phyloP scores from a whole-genome alignment of 1,140 invertebrate species.

The Drosophila prosaltans region DNA sequence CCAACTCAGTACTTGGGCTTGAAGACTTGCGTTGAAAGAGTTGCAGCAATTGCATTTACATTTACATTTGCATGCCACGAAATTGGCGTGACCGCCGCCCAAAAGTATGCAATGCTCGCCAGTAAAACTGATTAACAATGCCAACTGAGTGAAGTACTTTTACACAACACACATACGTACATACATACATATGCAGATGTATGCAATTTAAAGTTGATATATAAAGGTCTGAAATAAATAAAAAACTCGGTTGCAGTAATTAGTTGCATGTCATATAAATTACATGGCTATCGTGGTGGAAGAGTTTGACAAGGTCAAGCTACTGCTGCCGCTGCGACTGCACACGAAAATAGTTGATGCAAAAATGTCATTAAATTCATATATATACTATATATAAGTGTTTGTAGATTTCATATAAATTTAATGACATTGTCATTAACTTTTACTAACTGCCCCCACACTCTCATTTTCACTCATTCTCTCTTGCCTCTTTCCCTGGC shows the following conservation, averaged over 20 bases:
- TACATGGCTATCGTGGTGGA: constrained; percentile 53
- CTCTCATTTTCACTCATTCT: neutral
- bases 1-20: neutral
- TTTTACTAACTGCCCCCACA: neutral
- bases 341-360: neutral
- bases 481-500: neutral
- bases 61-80: constrained; percentile 26
- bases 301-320: constrained; percentile 10
- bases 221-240: neutral
- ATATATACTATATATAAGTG: neutral
- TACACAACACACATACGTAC: neutral
- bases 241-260: constrained; percentile 63
- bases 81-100: constrained; percentile 29
- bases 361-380: constrained; percentile 5
- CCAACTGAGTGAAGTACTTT: neutral
- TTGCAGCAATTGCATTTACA: constrained; percentile 8
- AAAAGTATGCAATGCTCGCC: constrained; percentile 27
- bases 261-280: constrained; percentile 66
- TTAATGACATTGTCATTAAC: constrained; percentile 2
- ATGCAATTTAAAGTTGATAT: neutral
- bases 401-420: neutral
- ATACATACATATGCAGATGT: neutral
- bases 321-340: neutral
- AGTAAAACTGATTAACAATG: constrained; percentile 13
- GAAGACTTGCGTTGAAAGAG: neutral